Conservation (phyloP, 2,797 vertebrate species). For the Hemitrygon akajei region DNA sequence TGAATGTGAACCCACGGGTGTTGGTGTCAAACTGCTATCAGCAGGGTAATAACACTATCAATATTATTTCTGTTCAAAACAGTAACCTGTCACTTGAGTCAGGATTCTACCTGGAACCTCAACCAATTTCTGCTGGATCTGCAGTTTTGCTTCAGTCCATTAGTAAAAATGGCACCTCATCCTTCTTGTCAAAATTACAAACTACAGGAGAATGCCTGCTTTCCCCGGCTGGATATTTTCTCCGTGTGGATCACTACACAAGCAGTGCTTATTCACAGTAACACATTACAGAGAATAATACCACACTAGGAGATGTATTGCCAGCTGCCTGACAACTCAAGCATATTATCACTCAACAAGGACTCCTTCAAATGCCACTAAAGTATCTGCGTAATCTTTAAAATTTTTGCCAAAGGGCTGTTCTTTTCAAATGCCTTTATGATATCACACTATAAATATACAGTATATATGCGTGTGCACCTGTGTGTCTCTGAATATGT, state of each 20-base stretch:
- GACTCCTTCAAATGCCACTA: neutral
- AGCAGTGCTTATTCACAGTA: neutral
- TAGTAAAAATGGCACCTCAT: slow-evolving; percentile 1
- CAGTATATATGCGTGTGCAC: neutral
- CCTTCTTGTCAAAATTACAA: neutral
- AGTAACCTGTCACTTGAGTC: neutral
- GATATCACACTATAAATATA: neutral
- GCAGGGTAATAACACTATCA: neutral
- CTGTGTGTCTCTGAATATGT: neutral
- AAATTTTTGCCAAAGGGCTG: neutral
- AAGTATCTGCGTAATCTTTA: neutral
- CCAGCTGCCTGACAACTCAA: neutral
- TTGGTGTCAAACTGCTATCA: neutral
- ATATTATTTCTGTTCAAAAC: neutral
- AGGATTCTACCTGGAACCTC: neutral
- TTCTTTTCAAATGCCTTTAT: neutral
- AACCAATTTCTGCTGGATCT: neutral
- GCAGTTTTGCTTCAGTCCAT: neutral
- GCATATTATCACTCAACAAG: neutral
- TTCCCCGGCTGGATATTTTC: neutral
- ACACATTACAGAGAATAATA: neutral
- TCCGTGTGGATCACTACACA: neutral
- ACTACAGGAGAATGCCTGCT: neutral
- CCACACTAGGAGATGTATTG: neutral
- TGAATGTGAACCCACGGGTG: neutral